phyloP scores from a whole-genome alignment of 2,888 invertebrate genomes.

The Stenichneumon culpator region DNA sequence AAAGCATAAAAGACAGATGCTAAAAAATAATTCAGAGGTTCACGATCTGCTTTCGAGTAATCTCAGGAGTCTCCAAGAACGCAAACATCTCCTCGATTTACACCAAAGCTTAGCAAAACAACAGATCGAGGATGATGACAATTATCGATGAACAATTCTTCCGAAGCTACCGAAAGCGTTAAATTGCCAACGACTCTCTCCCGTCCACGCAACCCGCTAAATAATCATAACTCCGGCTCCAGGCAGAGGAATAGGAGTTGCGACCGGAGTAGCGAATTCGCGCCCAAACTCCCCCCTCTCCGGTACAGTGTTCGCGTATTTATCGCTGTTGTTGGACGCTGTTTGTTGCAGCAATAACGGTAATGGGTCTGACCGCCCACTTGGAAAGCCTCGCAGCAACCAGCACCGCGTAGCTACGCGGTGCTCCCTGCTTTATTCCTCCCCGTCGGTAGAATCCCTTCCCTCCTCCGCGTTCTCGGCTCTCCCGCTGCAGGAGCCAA shows the following conservation, averaged over 20 bases:
- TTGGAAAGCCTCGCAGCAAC: slow-evolving; percentile 62
- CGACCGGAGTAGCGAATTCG: slow-evolving; percentile 31
- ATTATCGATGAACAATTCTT: no score
- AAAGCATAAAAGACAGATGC: no score
- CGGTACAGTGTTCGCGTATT: slow-evolving; percentile 74
- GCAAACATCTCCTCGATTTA: no score
- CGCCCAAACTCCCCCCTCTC: slow-evolving; percentile 42
- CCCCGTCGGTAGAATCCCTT: slow-evolving; percentile 15
- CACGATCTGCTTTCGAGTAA: no score
- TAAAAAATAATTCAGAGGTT: no score
- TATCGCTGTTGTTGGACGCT: slow-evolving; percentile 84
- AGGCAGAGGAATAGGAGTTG: slow-evolving; percentile 15
- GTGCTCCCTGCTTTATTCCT: slow-evolving; percentile 63
- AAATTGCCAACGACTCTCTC: slow-evolving; percentile 24
- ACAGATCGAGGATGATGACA: background rate
- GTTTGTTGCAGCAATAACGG: slow-evolving; percentile 85
- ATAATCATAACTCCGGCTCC: slow-evolving; percentile 81
- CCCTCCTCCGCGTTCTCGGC: slow-evolving; percentile 57
- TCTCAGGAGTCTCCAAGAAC: no score
- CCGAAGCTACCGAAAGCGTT: background rate
- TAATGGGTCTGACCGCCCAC: slow-evolving; percentile 81
- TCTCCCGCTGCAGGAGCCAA: slow-evolving; percentile 74
- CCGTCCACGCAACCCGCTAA: slow-evolving; percentile 63
- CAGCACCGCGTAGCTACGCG: slow-evolving; percentile 26
- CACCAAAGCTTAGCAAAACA: background rate